These are phyloP conservation scores for Lucifuga dentata DNA, from an alignment of 2,113 vertebrate genomes.

Conservation along the genomic window DNA sequence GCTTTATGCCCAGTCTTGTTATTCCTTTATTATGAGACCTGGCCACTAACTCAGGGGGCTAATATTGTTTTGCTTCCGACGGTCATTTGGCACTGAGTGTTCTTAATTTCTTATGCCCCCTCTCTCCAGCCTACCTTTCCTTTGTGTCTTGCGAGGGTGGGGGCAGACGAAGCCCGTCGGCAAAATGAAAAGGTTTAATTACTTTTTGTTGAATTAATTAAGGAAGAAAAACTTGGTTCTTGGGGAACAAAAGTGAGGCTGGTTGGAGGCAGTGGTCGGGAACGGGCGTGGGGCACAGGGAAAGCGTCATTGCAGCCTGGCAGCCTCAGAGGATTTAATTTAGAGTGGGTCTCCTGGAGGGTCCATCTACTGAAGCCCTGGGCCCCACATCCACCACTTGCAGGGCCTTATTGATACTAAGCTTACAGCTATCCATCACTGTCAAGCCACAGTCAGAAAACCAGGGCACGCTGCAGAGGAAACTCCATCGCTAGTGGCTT, in stretches of 20 bases:
- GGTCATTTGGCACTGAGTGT: constrained; percentile 84
- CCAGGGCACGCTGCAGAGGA: constrained; percentile 42
- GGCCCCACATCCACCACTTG: constrained; percentile 65
- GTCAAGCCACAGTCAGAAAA: constrained; percentile 70
- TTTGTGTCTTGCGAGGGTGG: constrained; percentile 71
- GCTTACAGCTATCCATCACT: constrained; percentile 84
- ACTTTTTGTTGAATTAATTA: constrained; percentile 87
- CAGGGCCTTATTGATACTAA: constrained; percentile 78
- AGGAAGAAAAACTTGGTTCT: constrained; percentile 78
- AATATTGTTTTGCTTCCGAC: constrained; percentile 85
- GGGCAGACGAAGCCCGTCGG: constrained; percentile 70
- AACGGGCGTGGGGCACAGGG: constrained; percentile 60
- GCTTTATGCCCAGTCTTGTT: constrained; percentile 75
- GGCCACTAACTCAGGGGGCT: constrained; percentile 78
- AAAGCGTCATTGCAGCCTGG: constrained; percentile 66
- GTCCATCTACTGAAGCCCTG: constrained; percentile 55
- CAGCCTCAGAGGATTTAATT: constrained; percentile 84
- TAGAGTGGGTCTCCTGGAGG: constrained; percentile 79
- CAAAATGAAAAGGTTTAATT: constrained; percentile 85
- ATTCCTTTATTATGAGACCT: constrained; percentile 82
- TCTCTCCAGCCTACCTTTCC: constrained; percentile 76
- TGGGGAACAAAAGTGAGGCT: constrained; percentile 80
- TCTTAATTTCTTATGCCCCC: constrained; percentile 79
- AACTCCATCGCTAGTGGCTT: constrained; percentile 43
- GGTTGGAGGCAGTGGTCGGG: constrained; percentile 67